These are phyloP conservation scores for Melanotaenia parkinsoni DNA, from an alignment of 2,797 vertebrate genomes.

Conservation along the genomic window DNA sequence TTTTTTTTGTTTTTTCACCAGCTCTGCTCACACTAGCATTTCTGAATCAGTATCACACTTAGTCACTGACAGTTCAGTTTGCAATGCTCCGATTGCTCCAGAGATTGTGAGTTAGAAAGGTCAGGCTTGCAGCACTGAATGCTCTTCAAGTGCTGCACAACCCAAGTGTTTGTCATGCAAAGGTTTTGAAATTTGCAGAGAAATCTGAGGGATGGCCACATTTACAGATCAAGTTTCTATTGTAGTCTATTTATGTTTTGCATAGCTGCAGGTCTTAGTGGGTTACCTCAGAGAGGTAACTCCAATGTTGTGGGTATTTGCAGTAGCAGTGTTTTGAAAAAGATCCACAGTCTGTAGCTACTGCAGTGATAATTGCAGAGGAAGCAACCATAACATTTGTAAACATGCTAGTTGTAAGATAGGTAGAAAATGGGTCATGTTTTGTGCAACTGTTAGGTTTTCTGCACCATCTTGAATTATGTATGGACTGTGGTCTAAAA, in stretches of 20 bases:
- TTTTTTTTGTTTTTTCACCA: slow-evolving; percentile 8
- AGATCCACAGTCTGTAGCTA: not conserved
- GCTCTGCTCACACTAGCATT: slow-evolving; percentile 35
- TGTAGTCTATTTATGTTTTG: not conserved
- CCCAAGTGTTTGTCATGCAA: slow-evolving; percentile 27
- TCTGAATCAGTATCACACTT: slow-evolving; percentile 58
- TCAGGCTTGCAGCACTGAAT: slow-evolving; percentile 36
- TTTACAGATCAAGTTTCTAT: not conserved
- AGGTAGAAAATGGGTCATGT: slow-evolving; percentile 7
- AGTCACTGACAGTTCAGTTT: slow-evolving; percentile 61
- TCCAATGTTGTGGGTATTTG: slow-evolving; percentile 1
- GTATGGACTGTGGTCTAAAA: slow-evolving; percentile 45
- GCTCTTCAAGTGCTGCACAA: slow-evolving; percentile 27
- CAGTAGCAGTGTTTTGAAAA: slow-evolving; percentile 10
- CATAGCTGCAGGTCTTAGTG: not conserved
- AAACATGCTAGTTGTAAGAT: slow-evolving; percentile 27
- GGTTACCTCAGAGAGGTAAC: not conserved
- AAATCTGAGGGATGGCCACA: slow-evolving; percentile 17
- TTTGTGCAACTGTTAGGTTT: slow-evolving; percentile 37
- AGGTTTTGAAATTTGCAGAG: slow-evolving; percentile 27
- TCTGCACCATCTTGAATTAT: slow-evolving; percentile 56
- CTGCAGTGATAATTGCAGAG: slow-evolving; percentile 3
- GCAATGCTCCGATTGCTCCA: slow-evolving; percentile 39
- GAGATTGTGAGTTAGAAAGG: slow-evolving; percentile 58
- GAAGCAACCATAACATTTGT: not conserved